Conservation (phyloP, 2,113 vertebrate genomes). For the Uria aalge region DNA sequence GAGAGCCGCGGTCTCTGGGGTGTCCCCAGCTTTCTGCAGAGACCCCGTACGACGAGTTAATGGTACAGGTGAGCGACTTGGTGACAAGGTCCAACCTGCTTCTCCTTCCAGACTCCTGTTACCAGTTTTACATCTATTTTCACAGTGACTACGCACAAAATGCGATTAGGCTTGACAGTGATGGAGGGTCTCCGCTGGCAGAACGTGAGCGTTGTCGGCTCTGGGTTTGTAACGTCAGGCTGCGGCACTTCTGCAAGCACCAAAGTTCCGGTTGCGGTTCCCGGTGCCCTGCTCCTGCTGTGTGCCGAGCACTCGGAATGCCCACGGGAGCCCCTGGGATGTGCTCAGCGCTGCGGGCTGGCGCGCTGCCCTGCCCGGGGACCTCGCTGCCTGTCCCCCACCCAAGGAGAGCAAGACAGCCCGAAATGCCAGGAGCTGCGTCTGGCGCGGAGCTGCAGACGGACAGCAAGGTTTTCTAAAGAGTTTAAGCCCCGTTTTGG, state of each 20-base stretch:
- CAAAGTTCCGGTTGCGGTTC: not conserved
- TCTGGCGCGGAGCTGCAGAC: not conserved
- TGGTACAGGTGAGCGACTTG: not conserved
- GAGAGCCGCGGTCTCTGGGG: not conserved
- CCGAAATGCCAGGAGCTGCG: not conserved
- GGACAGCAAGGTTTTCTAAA: not conserved
- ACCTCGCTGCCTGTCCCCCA: not conserved
- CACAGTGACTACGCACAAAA: not conserved
- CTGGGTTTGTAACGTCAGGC: not conserved
- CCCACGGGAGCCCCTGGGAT: not conserved
- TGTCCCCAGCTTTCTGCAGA: not conserved
- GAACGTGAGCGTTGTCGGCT: not conserved
- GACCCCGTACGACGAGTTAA: not conserved
- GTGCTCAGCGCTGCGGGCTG: not conserved
- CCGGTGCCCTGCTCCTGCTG: not conserved
- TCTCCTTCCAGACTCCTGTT: not conserved
- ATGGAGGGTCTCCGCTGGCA: not conserved
- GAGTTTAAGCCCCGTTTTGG: not conserved
- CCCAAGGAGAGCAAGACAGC: not conserved
- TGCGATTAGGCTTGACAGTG: not conserved
- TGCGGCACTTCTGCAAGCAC: not conserved
- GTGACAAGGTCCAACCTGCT: not conserved
- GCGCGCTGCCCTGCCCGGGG: not conserved
- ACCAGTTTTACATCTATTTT: not conserved
- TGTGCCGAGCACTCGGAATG: rapidly evolving